These are phyloP conservation scores for Ptychochromis oligacanthus DNA, from an alignment of 2,113 vertebrate species.

Conservation along the genomic window DNA sequence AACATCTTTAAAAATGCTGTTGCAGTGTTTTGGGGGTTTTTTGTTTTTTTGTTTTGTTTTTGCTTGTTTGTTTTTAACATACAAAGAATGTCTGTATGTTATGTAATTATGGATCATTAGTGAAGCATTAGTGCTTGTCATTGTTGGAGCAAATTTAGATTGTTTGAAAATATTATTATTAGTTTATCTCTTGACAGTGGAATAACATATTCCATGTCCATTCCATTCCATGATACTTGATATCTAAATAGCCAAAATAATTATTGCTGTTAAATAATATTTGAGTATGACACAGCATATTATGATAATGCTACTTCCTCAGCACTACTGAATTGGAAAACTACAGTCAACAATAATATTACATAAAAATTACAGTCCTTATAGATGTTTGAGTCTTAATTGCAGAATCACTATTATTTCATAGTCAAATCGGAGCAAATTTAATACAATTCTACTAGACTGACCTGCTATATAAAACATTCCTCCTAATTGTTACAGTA, in stretches of 20 bases:
- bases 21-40: too few species aligned
- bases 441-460: background rate
- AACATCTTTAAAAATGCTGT: too few species aligned
- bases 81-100: background rate
- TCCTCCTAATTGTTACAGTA: background rate
- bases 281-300: background rate
- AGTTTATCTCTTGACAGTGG: background rate
- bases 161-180: background rate
- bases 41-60: too few species aligned
- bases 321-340: background rate
- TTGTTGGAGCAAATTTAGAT: background rate
- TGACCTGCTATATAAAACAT: background rate
- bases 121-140: too few species aligned
- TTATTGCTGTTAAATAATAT: background rate
- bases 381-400: background rate
- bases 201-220: background rate
- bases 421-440: background rate
- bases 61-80: too few species aligned
- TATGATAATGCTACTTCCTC: background rate
- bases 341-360: background rate
- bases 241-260: background rate
- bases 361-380: fast-evolving
- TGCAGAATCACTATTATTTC: background rate
- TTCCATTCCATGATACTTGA: background rate
- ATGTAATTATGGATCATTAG: background rate